Percentiles rank a stretch among this genome's conserved stretches.
Evolutionary conservation across 2,113 vertebrate species (phyloP).

Genomic region (Rhineura floridana): DNA sequence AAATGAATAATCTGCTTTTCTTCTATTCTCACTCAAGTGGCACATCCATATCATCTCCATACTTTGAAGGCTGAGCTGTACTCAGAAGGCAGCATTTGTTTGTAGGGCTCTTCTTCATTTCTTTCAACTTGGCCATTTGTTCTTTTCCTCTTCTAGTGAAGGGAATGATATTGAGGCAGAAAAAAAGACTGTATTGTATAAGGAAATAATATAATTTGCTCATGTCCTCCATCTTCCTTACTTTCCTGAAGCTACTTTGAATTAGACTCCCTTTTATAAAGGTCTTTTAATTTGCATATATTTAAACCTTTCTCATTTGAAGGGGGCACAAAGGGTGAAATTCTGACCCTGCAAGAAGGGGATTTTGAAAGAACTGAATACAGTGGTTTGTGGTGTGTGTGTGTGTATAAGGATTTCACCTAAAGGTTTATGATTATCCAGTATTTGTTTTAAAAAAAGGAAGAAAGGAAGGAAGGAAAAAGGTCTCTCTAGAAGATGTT

Average conservation of each 20-base stretch:
- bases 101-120: background rate
- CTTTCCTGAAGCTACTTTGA: background rate
- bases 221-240: background rate
- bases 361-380: background rate
- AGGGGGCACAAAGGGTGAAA: slow-evolving; percentile 39
- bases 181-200: background rate
- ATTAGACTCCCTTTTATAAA: slow-evolving; percentile 49
- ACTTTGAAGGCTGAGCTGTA: background rate
- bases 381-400: no score
- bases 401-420: background rate
- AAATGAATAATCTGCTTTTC: background rate
- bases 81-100: background rate
- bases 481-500: slow-evolving; percentile 76
- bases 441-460: slow-evolving; percentile 48
- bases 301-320: slow-evolving; percentile 63
- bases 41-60: background rate
- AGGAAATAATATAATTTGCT: background rate
- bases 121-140: background rate
- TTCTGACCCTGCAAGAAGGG: background rate
- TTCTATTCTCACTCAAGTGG: background rate
- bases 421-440: slow-evolving; percentile 66
- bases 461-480: slow-evolving; percentile 55
- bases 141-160: background rate
- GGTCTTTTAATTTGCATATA: slow-evolving; percentile 64
- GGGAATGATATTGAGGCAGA: background rate